phyloP scores from a whole-genome alignment of 2,888 invertebrate genomes.

The Ennomos quercinarius region DNA sequence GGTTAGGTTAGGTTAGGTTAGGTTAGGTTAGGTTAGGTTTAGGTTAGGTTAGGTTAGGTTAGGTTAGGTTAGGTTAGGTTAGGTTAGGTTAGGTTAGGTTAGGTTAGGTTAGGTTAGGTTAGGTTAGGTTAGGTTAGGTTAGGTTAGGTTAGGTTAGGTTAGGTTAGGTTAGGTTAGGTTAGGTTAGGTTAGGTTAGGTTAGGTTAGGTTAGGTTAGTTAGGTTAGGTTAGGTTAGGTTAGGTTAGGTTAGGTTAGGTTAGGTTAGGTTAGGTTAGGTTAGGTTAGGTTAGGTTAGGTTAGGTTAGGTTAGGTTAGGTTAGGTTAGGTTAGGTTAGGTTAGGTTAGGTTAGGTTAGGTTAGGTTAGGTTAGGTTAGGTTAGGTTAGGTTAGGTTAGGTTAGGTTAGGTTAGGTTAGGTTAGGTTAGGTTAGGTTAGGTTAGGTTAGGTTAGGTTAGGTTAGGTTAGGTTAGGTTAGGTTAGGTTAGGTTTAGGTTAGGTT shows the following conservation, averaged over 20 bases:
- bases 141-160: conserved; percentile 38
- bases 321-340: conserved; percentile 36
- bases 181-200: conserved; percentile 36
- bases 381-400: conserved; percentile 39
- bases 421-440: conserved; percentile 37
- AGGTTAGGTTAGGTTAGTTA: conserved; percentile 39
- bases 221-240: conserved; percentile 32
- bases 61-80: conserved; percentile 39
- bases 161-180: too few species aligned
- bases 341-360: conserved; percentile 37
- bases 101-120: conserved; percentile 40
- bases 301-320: conserved; percentile 31
- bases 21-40: conserved; percentile 32
- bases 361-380: conserved; percentile 40
- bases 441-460: conserved; percentile 37
- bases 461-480: conserved; percentile 39
- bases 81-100: conserved; percentile 37
- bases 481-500: conserved; percentile 42
- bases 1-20: conserved; percentile 35
- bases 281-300: conserved; percentile 34
- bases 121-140: conserved; percentile 38
- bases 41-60: conserved; percentile 37
- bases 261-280: conserved; percentile 32
- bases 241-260: conserved; percentile 18
- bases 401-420: conserved; percentile 41